phyloP scores from a whole-genome alignment of 2,113 vertebrate species.

The Corythaeola cristata region DNA sequence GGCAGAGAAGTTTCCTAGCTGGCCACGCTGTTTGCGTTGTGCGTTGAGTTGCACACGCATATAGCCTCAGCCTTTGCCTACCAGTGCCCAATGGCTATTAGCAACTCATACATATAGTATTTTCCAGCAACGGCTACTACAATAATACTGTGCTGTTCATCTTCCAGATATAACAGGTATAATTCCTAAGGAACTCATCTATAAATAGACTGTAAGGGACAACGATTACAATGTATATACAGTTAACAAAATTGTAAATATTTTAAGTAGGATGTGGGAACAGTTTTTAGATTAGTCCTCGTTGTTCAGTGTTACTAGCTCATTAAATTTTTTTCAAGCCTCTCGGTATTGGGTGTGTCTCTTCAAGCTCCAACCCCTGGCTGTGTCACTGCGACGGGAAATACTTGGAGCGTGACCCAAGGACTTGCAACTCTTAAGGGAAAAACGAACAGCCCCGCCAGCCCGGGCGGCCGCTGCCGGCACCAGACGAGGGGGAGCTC shows the following conservation, averaged over 20 bases:
- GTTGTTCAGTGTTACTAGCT: slow-evolving; percentile 17
- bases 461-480: rapidly evolving
- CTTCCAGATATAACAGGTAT: neutral
- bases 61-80: neutral
- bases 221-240: neutral
- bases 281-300: slow-evolving; percentile 31
- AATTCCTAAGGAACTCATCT: slow-evolving; percentile 51
- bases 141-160: neutral
- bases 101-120: neutral
- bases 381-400: rapidly evolving
- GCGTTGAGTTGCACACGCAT: neutral
- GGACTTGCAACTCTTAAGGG: rapidly evolving
- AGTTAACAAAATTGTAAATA: slow-evolving; percentile 33
- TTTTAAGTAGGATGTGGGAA: slow-evolving; percentile 40
- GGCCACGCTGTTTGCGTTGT: neutral
- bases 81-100: neutral
- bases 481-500: too few species aligned
- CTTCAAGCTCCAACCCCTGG: neutral
- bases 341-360: slow-evolving; percentile 32
- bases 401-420: rapidly evolving
- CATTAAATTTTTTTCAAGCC: slow-evolving; percentile 64
- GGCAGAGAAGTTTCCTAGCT: neutral
- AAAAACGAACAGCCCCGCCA: rapidly evolving
- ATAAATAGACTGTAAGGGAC: neutral
- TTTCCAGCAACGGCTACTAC: neutral